A percentile compares a stretch with the other conserved stretches of the same genome.
Conservation (phyloP, 2,113 vertebrate species). For the Oreotrochilus melanogaster region DNA sequence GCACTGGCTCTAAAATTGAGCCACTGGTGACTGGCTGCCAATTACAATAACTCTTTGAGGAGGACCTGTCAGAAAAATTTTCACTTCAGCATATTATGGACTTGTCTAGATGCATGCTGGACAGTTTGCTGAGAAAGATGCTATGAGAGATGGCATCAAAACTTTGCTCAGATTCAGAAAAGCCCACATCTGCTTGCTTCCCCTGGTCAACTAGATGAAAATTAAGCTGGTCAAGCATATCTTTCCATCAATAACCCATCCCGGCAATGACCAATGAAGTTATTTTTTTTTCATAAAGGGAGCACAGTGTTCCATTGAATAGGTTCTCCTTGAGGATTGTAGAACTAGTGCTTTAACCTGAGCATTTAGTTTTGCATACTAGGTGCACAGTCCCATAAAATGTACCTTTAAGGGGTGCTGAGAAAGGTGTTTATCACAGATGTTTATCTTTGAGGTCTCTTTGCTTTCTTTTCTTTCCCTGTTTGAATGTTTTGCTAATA, state of each 20-base stretch:
- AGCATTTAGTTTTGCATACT: background rate
- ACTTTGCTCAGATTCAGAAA: background rate
- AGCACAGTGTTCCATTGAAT: background rate
- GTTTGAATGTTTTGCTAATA: background rate
- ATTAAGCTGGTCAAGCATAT: background rate
- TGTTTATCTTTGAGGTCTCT: background rate
- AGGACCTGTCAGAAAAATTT: rapidly evolving
- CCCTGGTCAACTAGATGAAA: background rate
- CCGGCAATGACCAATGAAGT: background rate
- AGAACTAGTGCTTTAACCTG: background rate
- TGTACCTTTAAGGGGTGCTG: background rate
- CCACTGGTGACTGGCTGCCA: background rate
- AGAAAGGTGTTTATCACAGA: background rate
- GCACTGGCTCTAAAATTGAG: background rate
- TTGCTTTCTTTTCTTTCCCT: background rate
- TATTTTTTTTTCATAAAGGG: background rate
- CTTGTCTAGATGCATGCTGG: background rate
- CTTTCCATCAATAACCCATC: background rate
- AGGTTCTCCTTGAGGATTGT: background rate
- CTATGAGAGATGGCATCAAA: background rate
- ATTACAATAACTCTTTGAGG: background rate
- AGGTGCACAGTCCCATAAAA: background rate
- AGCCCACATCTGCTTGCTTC: background rate
- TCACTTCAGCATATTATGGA: background rate
- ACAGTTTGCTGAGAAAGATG: background rate